Base-by-base conservation (phyloP, 30 jellyfish, hydroid and myxozoan genomes). In the Aurelia sp. region DNA sequence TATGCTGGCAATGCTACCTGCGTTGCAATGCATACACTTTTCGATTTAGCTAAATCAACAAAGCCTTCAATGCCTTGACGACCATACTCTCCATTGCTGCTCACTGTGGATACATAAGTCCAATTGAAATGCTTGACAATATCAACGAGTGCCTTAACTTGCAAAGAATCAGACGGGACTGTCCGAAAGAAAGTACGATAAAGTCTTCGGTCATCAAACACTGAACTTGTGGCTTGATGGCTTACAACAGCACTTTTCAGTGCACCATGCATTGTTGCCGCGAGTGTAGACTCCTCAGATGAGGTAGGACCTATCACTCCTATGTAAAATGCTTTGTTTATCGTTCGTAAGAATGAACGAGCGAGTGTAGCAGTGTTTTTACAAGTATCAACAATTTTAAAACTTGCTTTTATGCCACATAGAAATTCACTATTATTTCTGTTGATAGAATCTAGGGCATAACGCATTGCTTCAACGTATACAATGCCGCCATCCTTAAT, bases 61-160 rank as follows among this genome's bases (percentile, higher is more conserved):
- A 88, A 88, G 6, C 16, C 58, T 1, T 71, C 76, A 4, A 27
- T 72, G 9, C 73, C 71, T 3, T 60, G 35, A 55, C 35, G 86
- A n/a, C 84, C 89, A 62, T 31, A 79, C 44, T 60, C 78, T 22
- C 79, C 79, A 55, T 62, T 15, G 15, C 92, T 66, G 61, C 55
- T 63, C 47, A 89, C 82, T 7, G 78, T 48, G 17, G 91, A 76
- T 4, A 89, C 71, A 55, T 79, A 89, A 17, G 66, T 71, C 97
- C 97, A 89, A 31, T 89, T 89, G 86, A 89, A 73, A 21, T 44
- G n/a, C 15, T 16, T 48, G 12, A 76, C 59, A 3, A 81, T 71
- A 33, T 81, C 91, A 6, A 68, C 22, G 3, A 81, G n/a, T 12
- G 91, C 91, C 18, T 51, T 31, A n/a, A 48, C 85, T 62, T 81